Conservation (phyloP, 2,888 invertebrate species). For the Melangyna quadrimaculata region DNA sequence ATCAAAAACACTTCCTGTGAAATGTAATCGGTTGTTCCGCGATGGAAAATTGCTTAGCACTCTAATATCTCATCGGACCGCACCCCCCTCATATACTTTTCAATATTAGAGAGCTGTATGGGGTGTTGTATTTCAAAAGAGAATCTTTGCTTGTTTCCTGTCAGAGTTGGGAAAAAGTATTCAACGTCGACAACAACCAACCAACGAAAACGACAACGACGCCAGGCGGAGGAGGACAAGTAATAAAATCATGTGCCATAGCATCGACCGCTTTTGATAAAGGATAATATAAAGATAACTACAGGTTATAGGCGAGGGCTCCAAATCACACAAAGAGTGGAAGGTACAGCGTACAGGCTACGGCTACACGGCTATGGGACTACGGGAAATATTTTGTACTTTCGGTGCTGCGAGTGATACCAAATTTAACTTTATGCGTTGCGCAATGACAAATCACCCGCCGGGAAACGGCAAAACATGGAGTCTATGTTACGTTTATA, state of each 20-base stretch:
- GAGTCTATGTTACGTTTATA: constrained; percentile 57
- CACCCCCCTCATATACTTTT: background rate
- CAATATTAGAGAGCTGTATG: background rate
- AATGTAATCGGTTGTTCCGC: constrained; percentile 67
- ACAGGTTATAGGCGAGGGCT: constrained; percentile 42
- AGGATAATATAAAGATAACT: constrained; percentile 70
- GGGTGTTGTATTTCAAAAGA: constrained; percentile 49
- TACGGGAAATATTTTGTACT: constrained; percentile 4
- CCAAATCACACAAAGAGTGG: background rate
- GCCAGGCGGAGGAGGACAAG: constrained; percentile 40
- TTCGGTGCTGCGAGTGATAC: constrained; percentile 46
- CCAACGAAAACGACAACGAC: background rate
- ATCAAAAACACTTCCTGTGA: constrained; percentile 67
- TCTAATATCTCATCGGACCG: constrained; percentile 53
- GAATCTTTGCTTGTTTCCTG: constrained; percentile 59
- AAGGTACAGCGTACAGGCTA: background rate
- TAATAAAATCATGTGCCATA: constrained; percentile 66
- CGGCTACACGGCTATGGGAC: too few relatives aligned
- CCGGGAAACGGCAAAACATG: constrained; percentile 60
- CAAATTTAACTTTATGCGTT: constrained; percentile 69
- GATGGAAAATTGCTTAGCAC: constrained; percentile 59
- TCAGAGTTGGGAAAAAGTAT: constrained; percentile 45
- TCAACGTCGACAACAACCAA: constrained; percentile 12
- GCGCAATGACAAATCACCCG: constrained; percentile 71
- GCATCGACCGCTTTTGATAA: constrained; percentile 55